Evolutionary conservation across 2,797 vertebrate genomes (phyloP).

Genomic region (Naso thynnoides): DNA sequence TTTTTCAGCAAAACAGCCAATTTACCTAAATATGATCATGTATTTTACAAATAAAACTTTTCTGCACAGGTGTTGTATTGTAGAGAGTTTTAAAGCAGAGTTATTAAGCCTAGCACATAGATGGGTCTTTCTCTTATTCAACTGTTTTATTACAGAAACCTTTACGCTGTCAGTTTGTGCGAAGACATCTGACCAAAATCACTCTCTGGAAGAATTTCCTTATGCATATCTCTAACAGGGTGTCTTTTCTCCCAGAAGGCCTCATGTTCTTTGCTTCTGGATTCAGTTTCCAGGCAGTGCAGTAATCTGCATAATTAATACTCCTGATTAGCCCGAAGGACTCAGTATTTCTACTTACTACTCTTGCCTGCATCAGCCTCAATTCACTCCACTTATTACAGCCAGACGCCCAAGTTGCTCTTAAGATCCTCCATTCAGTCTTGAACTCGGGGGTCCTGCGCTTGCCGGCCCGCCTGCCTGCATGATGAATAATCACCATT

Average conservation of each 20-base stretch:
- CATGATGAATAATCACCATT: conserved; percentile 61
- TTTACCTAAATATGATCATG: too few relatives aligned
- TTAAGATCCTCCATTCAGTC: conserved; percentile 6
- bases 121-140: not conserved
- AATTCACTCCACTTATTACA: conserved; percentile 7
- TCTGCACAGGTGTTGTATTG: too few relatives aligned
- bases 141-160: not conserved
- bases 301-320: conserved; percentile 54
- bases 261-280: not conserved
- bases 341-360: conserved; percentile 18
- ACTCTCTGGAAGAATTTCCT: too few relatives aligned
- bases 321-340: conserved; percentile 47
- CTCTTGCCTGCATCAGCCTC: not conserved
- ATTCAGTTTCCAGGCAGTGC: conserved; percentile 9
- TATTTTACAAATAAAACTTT: too few relatives aligned
- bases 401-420: conserved; percentile 4
- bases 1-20: too few relatives aligned
- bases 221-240: conserved; percentile 2
- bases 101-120: too few relatives aligned
- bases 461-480: conserved; percentile 23
- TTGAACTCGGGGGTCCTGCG: conserved; percentile 28
- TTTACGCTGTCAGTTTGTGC: not conserved
- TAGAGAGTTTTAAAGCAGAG: too few relatives aligned
- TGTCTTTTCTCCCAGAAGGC: conserved; percentile 1
- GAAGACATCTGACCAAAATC: not conserved